These are phyloP conservation scores for Lagria hirta DNA, from an alignment of 2,888 invertebrate genomes.

Conservation along the genomic window DNA sequence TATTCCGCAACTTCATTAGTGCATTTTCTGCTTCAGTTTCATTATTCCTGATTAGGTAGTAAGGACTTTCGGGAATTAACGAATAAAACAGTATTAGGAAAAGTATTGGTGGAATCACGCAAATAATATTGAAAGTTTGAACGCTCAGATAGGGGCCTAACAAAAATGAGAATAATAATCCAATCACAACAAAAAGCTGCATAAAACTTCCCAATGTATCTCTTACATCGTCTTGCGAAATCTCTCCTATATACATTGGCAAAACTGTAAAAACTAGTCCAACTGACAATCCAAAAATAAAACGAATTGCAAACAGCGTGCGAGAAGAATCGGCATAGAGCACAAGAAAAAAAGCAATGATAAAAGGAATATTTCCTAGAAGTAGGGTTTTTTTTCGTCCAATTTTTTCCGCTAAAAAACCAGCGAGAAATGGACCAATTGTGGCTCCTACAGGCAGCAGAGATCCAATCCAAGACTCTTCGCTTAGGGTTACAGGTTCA, in stretches of 20 bases:
- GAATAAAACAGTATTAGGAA: slow-evolving; percentile 65
- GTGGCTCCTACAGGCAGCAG: slow-evolving; percentile 57
- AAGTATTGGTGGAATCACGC: slow-evolving; percentile 62
- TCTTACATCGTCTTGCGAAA: slow-evolving; percentile 73
- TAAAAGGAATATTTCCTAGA: slow-evolving; percentile 64
- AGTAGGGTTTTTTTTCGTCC: slow-evolving; percentile 72
- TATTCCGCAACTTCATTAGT: slow-evolving; percentile 68
- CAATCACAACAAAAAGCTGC: slow-evolving; percentile 70
- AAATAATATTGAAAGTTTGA: slow-evolving; percentile 64
- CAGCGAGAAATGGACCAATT: slow-evolving; percentile 71
- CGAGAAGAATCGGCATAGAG: slow-evolving; percentile 40
- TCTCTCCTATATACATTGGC: slow-evolving; percentile 86
- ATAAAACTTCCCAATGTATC: slow-evolving; percentile 82
- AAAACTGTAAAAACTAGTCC: slow-evolving; percentile 73
- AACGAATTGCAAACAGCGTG: slow-evolving; percentile 50
- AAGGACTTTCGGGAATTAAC: slow-evolving; percentile 82
- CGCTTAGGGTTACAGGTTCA: slow-evolving; percentile 40
- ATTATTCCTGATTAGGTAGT: slow-evolving; percentile 65
- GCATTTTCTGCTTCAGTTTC: slow-evolving; percentile 56
- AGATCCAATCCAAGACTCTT: slow-evolving; percentile 60
- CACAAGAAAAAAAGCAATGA: slow-evolving; percentile 67
- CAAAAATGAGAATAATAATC: slow-evolving; percentile 69
- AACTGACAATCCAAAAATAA: slow-evolving; percentile 63
- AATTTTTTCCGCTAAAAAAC: slow-evolving; percentile 64
- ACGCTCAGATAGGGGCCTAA: slow-evolving; percentile 75